Evolutionary conservation across 2,113 vertebrate species (phyloP).

Genomic region (Picathartes gymnocephalus): DNA sequence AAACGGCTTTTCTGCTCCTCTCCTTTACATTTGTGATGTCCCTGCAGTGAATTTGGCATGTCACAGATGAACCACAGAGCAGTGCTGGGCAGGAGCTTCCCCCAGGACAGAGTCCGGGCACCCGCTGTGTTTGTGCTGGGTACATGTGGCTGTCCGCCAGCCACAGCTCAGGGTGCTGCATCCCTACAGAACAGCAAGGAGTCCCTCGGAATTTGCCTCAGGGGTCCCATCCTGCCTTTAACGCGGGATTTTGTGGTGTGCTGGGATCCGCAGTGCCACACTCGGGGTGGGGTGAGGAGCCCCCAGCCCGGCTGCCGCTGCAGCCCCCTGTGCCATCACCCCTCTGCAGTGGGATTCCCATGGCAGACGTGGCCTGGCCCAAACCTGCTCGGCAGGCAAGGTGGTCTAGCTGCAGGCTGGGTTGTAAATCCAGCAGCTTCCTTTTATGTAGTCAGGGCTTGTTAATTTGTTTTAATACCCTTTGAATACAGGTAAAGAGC

Average conservation of each 20-base stretch:
- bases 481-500: conserved; percentile 54
- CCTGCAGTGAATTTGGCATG: background rate
- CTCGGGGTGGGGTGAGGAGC: accelerated
- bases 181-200: background rate
- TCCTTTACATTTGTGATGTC: background rate
- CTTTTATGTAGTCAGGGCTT: conserved; percentile 53
- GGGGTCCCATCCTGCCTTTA: background rate
- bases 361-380: conserved; percentile 13
- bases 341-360: background rate
- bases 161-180: background rate
- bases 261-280: accelerated
- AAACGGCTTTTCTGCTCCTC: conserved; percentile 14
- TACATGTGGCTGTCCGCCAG: accelerated
- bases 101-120: background rate
- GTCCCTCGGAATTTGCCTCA: background rate
- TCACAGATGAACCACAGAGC: background rate
- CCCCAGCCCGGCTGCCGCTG: background rate
- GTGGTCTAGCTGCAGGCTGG: conserved; percentile 58
- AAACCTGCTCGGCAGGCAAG: conserved; percentile 46
- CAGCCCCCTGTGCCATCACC: background rate
- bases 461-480: conserved; percentile 46
- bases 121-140: background rate
- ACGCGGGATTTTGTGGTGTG: accelerated
- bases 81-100: background rate
- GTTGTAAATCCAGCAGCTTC: conserved; percentile 53